Conservation (phyloP, 2,888 invertebrate species). For the Folsomia candida region DNA sequence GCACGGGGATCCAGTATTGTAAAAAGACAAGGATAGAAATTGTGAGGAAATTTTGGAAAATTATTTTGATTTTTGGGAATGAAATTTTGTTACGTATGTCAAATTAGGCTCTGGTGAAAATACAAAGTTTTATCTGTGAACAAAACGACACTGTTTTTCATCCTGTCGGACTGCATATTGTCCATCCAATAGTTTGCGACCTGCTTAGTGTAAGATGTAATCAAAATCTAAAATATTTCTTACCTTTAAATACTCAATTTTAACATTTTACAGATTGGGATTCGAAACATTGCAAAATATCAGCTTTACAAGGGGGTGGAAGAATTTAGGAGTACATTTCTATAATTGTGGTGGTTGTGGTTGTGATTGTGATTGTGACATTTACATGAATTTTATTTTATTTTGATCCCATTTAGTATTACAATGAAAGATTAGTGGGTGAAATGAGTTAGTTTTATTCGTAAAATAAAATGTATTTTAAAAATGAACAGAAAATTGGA, state of each 20-base stretch:
- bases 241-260: background rate
- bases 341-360: no score
- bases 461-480: no score
- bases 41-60: background rate
- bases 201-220: constrained; percentile 1
- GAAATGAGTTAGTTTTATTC: no score
- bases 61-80: background rate
- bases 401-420: no score
- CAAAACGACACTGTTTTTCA: constrained; percentile 14
- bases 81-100: background rate
- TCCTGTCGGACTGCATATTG: constrained; percentile 9
- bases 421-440: no score
- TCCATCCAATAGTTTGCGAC: background rate
- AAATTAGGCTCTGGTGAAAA: background rate
- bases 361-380: background rate
- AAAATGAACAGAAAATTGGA: no score
- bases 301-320: background rate
- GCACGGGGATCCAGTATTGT: background rate
- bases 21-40: background rate
- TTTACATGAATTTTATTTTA: background rate
- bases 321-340: background rate
- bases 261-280: background rate
- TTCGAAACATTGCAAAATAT: background rate
- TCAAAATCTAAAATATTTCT: background rate
- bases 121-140: background rate